Conservation (phyloP, 2,797 vertebrate genomes). For the Hyperoplus immaculatus region DNA sequence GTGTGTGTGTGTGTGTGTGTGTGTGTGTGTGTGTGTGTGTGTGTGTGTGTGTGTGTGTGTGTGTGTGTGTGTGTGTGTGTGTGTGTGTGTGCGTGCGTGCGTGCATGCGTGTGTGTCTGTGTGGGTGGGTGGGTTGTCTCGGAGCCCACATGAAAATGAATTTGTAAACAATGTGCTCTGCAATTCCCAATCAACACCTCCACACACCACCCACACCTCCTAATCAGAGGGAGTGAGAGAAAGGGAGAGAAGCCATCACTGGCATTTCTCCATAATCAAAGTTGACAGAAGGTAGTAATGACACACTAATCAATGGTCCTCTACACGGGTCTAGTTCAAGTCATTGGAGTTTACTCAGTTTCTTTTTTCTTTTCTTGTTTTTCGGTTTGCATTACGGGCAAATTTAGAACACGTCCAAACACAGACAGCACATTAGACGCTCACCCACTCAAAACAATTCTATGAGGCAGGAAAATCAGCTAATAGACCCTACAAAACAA, state of each 20-base stretch:
- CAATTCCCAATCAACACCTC: slow-evolving; percentile 85
- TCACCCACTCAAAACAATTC: slow-evolving; percentile 8
- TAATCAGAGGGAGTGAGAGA: slow-evolving; percentile 74
- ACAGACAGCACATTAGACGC: slow-evolving; percentile 24
- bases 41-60: slow-evolving; percentile 20
- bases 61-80: too few species aligned
- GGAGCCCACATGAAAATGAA: slow-evolving; percentile 75
- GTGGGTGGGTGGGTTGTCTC: slow-evolving; percentile 39
- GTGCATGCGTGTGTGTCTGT: slow-evolving; percentile 23
- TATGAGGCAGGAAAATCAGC: slow-evolving; percentile 29
- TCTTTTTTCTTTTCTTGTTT: slow-evolving; percentile 19
- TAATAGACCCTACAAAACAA: slow-evolving; percentile 44
- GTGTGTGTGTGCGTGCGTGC: too few species aligned
- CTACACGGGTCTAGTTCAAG: slow-evolving; percentile 56
- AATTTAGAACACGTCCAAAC: slow-evolving; percentile 30
- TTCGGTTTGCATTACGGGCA: slow-evolving; percentile 6
- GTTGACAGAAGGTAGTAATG: slow-evolving; percentile 75
- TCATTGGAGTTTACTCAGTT: slow-evolving; percentile 49
- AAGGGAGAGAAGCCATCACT: slow-evolving; percentile 58
- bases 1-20: slow-evolving; percentile 26
- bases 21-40: slow-evolving; percentile 11
- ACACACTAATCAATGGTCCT: slow-evolving; percentile 75
- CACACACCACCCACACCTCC: slow-evolving; percentile 68
- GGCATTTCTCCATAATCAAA: slow-evolving; percentile 78
- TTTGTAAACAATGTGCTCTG: slow-evolving; percentile 81